Percentiles rank a stretch among this genome's conserved stretches.
phyloP scores from a whole-genome alignment of 2,797 vertebrate species.

The Eleutherodactylus coqui region DNA sequence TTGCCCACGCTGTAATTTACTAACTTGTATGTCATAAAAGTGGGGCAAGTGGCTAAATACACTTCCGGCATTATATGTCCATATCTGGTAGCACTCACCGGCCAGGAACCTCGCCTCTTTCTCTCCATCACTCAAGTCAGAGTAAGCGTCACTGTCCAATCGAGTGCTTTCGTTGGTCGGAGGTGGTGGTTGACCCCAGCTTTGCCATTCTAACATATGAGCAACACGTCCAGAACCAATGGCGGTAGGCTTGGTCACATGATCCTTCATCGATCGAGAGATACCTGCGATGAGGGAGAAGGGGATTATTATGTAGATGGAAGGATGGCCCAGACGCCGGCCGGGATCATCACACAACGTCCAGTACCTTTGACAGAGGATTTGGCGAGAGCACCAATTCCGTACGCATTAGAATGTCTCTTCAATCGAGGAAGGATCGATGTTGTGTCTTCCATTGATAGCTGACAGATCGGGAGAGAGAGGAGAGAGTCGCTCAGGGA shows the following conservation, averaged over 20 bases:
- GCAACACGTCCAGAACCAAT: conserved; percentile 96
- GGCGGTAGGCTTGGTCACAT: conserved; percentile 95
- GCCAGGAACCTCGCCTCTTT: conserved; percentile 97
- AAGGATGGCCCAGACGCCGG: conserved; percentile 32
- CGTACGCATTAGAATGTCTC: conserved; percentile 95
- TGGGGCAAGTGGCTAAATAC: no score
- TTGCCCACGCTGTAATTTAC: no score
- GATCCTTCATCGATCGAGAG: conserved; percentile 94
- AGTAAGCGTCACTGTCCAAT: conserved; percentile 92
- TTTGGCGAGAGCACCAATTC: conserved; percentile 99
- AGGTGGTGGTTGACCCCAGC: conserved; percentile 87
- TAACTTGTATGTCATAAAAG: no score
- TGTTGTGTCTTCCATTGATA: conserved; percentile 99
- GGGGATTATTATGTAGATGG: conserved; percentile 50
- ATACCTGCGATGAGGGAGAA: conserved; percentile 78
- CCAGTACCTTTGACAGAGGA: conserved; percentile 99
- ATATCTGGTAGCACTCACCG: conserved; percentile 75
- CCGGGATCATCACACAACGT: conserved; percentile 72
- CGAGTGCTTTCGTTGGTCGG: conserved; percentile 77
- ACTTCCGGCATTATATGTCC: background rate
- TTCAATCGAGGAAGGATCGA: conserved; percentile 97
- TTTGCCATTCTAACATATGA: conserved; percentile 99
- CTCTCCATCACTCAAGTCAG: conserved; percentile 96
- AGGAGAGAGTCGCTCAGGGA: conserved; percentile 53
- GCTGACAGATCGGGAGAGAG: conserved; percentile 73